Evolutionary conservation across 2,113 vertebrate species (phyloP), one percentile per base, ranked within the genome.

Genomic region (Dunckerocampus dactyliophorus): DNA sequence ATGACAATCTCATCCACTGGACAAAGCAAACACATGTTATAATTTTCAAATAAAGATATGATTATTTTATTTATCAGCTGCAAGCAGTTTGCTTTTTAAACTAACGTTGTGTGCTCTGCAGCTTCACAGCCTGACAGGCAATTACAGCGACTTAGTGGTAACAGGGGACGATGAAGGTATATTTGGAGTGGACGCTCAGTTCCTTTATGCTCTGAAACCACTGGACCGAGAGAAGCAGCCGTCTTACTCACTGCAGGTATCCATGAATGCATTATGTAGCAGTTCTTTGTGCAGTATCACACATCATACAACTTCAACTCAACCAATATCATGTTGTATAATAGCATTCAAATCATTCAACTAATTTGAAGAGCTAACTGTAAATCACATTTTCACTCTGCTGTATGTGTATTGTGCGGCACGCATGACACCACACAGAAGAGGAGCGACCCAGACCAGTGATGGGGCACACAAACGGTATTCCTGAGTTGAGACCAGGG

Each of bases 211-310:
- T 21, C 86, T 87, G 28, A 91, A 88, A 51, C 85, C 92, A 21
- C 82, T 94, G 74, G 93, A 95, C 85, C 80, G 90, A 70, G 93
- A 95, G 65, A 92, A 92, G 54, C 90, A 92, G 56, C 90, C 89
- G 0, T 89, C 88, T 0, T 94, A 94, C 73, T 88, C 76, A 17
- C 67, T 94, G 8, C 90, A 91, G 90, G 92, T 93, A 82, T 13
- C 17, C 24, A 15, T 55, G 4, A 46, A 37, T 19, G 42, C n/a
- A 39, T 31, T n/a, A 15, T 10, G 15, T 22, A 57, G 37, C n/a
- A 17, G 13, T 24, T 15, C 6, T 24, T 15, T 9, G 22, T 51
- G 8, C 17, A 47, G 3, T 47, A 8, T 47, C 47, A 17, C 6
- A 22, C 11, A 20, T 51, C 1, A 15, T 13, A 13, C 24, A 31